Conservation (phyloP, 2,113 vertebrate genomes). For the Calyptommatus sinebrachiatus region DNA sequence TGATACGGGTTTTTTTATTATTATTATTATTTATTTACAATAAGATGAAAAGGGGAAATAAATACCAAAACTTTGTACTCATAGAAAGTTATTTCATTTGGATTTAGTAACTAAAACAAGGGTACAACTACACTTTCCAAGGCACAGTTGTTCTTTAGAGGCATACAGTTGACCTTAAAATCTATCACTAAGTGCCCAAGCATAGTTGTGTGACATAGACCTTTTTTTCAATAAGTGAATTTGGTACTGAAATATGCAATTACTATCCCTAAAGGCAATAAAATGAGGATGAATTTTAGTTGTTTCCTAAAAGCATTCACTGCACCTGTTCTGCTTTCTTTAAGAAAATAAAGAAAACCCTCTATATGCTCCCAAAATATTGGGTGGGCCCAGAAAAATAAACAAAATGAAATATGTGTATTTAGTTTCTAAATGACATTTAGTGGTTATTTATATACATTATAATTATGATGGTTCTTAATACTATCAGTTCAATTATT, state of each 20-base stretch:
- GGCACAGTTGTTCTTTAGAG: not conserved
- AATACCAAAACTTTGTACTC: not conserved
- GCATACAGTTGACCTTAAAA: not conserved
- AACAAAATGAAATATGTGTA: not conserved
- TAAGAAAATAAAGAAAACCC: too few species aligned
- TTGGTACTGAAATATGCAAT: too few species aligned
- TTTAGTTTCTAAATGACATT: slow-evolving; percentile 12
- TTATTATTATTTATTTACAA: too few species aligned
- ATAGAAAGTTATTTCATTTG: not conserved
- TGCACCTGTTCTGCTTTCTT: not conserved
- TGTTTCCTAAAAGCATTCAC: not conserved
- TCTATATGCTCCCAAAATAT: not conserved
- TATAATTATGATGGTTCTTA: too few species aligned
- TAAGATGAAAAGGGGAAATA: too few species aligned
- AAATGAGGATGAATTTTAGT: not conserved
- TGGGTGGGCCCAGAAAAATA: not conserved
- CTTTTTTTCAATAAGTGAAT: not conserved
- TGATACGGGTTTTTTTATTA: too few species aligned
- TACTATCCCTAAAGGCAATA: not conserved
- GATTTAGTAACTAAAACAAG: not conserved
- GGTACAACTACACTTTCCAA: too few species aligned
- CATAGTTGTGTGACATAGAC: not conserved
- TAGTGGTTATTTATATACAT: not conserved
- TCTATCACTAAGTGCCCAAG: too few species aligned
- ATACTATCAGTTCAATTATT: slow-evolving; percentile 25